Conservation (phyloP, 2,888 invertebrate genomes). For the Eupithecia subumbrata region DNA sequence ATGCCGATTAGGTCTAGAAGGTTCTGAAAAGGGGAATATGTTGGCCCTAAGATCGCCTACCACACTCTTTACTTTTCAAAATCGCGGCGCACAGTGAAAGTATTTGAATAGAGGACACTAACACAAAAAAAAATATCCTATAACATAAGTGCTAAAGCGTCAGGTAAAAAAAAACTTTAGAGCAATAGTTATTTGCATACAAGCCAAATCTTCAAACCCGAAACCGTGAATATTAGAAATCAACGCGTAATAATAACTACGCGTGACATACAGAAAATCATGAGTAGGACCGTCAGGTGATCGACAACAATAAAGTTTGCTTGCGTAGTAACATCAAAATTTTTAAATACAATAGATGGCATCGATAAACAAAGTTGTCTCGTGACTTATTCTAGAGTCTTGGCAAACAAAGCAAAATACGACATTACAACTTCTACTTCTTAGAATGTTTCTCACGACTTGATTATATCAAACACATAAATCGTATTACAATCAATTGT, state of each 20-base stretch:
- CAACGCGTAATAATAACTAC: background rate
- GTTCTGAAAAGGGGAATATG: slow-evolving; percentile 27
- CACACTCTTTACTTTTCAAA: too few relatives aligned
- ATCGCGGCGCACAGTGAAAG: too few relatives aligned
- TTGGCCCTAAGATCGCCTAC: too few relatives aligned
- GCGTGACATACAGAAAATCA: background rate
- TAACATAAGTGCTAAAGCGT: too few relatives aligned
- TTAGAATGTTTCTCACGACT: background rate
- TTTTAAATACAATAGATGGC: slow-evolving; percentile 37
- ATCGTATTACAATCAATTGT: background rate
- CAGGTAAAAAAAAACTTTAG: too few relatives aligned
- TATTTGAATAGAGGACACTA: too few relatives aligned
- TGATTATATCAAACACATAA: background rate
- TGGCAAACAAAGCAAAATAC: slow-evolving; percentile 59
- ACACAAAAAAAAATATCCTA: too few relatives aligned
- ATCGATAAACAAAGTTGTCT: slow-evolving; percentile 44
- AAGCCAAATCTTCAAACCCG: too few relatives aligned
- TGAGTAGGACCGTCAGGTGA: background rate
- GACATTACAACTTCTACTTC: background rate
- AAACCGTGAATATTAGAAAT: background rate
- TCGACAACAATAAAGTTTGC: background rate
- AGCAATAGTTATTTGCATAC: too few relatives aligned
- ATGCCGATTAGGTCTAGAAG: slow-evolving; percentile 54
- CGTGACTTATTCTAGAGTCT: slow-evolving; percentile 52
- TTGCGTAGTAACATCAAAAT: slow-evolving; percentile 18